Conservation (phyloP, 2,797 vertebrate genomes). For the Lagorchestes hirsutus region DNA sequence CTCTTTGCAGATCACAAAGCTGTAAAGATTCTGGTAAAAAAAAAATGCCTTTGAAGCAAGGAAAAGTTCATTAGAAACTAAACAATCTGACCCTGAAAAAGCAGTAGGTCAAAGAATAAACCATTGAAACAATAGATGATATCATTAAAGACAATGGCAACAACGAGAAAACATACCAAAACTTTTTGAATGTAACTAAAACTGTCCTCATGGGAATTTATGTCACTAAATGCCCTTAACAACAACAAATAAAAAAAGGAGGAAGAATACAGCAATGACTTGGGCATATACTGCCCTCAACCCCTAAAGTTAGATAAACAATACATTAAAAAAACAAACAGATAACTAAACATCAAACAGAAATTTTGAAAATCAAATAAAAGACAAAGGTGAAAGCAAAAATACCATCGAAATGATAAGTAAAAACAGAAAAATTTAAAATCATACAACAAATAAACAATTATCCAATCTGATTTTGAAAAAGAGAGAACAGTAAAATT, state of each 20-base stretch:
- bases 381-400: not conserved
- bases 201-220: not conserved
- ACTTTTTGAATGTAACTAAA: no score
- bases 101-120: not conserved
- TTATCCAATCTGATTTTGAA: not conserved
- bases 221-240: not conserved
- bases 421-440: not conserved
- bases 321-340: not conserved
- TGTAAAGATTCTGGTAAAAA: no score
- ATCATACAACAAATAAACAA: not conserved
- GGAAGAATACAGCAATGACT: not conserved
- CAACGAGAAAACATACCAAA: not conserved
- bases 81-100: not conserved
- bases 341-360: not conserved
- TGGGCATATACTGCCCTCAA: not conserved
- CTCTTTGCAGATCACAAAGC: no score
- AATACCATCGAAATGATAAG: not conserved
- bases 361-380: not conserved
- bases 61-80: not conserved
- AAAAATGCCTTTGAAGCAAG: no score
- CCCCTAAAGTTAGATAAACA: not conserved
- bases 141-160: not conserved
- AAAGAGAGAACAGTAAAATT: not conserved
- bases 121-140: not conserved
- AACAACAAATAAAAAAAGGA: not conserved